These are phyloP conservation scores for Agrochola litura DNA, from an alignment of 2,888 invertebrate species.

Conservation along the genomic window DNA sequence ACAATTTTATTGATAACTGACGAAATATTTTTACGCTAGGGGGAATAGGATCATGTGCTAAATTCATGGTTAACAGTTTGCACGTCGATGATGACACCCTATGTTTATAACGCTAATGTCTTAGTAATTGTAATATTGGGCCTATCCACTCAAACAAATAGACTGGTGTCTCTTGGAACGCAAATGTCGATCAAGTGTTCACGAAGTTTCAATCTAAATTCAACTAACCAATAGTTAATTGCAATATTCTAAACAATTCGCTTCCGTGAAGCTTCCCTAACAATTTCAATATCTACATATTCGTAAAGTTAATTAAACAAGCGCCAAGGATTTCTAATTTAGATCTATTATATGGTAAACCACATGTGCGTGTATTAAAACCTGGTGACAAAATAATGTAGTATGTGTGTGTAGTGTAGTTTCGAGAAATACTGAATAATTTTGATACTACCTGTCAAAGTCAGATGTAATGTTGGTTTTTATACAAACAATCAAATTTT, in stretches of 20 bases:
- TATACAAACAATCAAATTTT: background rate
- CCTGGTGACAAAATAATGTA: no score
- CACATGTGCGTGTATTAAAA: background rate
- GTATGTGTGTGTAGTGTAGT: no score
- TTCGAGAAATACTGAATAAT: no score
- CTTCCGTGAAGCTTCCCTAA: slow-evolving; percentile 27
- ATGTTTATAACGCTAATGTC: background rate
- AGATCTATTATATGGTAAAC: background rate
- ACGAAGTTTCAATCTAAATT: slow-evolving; percentile 1
- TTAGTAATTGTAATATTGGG: background rate
- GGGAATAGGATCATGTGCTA: no score
- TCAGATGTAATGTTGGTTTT: background rate
- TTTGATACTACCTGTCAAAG: slow-evolving; percentile 5
- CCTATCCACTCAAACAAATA: background rate
- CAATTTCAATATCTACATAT: slow-evolving; percentile 49
- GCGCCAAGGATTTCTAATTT: slow-evolving; percentile 4
- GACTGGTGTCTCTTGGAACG: background rate
- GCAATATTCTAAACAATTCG: slow-evolving; percentile 29
- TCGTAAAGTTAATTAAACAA: slow-evolving; percentile 36
- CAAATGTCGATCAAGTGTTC: background rate
- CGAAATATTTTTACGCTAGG: no score
- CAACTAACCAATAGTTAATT: slow-evolving; percentile 9
- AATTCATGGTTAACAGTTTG: no score
- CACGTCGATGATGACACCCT: no score
- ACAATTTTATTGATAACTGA: no score